phyloP scores from a whole-genome alignment of 2,113 vertebrate genomes.

The Hippolais icterina region DNA sequence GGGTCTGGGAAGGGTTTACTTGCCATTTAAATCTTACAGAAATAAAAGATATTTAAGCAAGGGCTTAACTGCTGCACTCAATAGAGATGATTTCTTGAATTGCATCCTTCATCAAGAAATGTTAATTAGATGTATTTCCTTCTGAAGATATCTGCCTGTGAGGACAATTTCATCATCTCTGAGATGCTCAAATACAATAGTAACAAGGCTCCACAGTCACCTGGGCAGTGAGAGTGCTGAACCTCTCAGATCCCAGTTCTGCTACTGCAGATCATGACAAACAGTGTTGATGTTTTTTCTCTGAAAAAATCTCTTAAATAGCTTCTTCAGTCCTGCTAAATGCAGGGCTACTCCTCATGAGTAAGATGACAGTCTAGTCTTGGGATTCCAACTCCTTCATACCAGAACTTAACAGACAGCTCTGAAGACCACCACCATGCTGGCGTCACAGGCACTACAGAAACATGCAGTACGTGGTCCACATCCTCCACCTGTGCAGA shows the following conservation, averaged over 20 bases:
- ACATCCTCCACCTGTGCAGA: neutral
- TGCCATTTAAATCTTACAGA: neutral
- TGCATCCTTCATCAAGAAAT: neutral
- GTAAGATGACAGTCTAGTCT: neutral
- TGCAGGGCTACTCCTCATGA: neutral
- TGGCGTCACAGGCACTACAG: neutral
- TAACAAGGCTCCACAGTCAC: neutral
- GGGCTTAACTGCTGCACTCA: neutral
- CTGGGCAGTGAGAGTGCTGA: neutral
- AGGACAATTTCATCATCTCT: neutral
- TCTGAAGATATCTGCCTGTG: neutral
- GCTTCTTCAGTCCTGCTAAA: neutral
- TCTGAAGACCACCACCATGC: neutral
- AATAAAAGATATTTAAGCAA: neutral
- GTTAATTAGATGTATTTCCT: neutral
- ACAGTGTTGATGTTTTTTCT: neutral
- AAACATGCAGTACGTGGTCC: neutral
- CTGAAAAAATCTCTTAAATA: neutral
- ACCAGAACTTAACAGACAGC: neutral
- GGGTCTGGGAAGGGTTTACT: neutral
- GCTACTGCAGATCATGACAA: neutral
- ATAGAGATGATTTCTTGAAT: neutral
- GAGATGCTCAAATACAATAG: neutral
- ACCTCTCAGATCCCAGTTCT: neutral
- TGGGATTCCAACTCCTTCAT: neutral